phyloP scores from a whole-genome alignment of 2,888 invertebrate species.

The Philereme vetulata region DNA sequence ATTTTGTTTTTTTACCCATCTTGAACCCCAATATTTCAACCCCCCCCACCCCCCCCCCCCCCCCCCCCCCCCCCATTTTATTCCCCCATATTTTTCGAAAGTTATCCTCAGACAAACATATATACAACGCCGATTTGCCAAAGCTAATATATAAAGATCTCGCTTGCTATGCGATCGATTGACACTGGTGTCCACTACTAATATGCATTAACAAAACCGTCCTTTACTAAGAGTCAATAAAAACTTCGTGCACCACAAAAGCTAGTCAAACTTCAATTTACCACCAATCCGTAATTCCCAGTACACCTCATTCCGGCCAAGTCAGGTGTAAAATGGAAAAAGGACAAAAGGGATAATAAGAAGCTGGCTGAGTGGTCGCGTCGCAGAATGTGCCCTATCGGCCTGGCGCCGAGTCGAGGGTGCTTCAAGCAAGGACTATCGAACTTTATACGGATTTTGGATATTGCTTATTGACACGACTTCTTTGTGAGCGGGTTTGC shows the following conservation, averaged over 20 bases:
- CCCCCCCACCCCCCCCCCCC: too few species aligned
- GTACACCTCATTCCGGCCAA: slow-evolving; percentile 40
- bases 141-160: too few species aligned
- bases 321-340: slow-evolving; percentile 65
- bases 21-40: too few species aligned
- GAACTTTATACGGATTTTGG: slow-evolving; percentile 38
- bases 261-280: slow-evolving; percentile 9
- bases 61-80: too few species aligned
- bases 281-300: slow-evolving; percentile 13
- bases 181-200: too few species aligned
- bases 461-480: slow-evolving; percentile 42
- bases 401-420: slow-evolving; percentile 50
- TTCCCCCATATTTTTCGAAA: too few species aligned
- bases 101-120: too few species aligned
- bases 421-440: slow-evolving; percentile 37
- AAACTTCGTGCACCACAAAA: neutral
- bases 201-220: too few species aligned
- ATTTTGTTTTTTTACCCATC: too few species aligned
- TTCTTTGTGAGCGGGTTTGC: slow-evolving; percentile 30
- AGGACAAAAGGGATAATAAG: slow-evolving; percentile 69
- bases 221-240: too few species aligned
- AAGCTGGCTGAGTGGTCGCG: slow-evolving; percentile 51
- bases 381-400: slow-evolving; percentile 69
- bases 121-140: too few species aligned
- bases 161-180: too few species aligned